Conservation (phyloP, 2,888 invertebrate species). For the Amiota communis region DNA sequence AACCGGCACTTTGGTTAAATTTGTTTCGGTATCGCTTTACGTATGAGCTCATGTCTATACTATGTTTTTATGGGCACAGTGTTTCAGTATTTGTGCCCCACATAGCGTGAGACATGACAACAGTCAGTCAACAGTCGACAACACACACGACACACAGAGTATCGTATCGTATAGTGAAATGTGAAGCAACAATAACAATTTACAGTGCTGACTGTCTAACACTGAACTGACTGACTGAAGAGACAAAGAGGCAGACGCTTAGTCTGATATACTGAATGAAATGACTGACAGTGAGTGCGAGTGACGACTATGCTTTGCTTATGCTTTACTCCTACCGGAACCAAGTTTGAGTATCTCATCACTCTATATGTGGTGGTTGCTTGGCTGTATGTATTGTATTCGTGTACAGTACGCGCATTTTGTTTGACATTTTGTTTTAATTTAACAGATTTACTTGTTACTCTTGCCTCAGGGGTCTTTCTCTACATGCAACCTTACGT, state of each 20-base stretch:
- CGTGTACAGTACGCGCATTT: conserved; percentile 31
- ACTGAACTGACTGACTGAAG: conserved; percentile 17
- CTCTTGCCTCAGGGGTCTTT: conserved; percentile 40
- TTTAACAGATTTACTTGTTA: conserved; percentile 59
- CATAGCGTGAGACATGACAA: background rate
- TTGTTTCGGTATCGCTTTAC: no score
- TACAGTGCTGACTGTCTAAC: no score
- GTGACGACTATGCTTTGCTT: background rate
- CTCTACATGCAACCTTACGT: conserved; percentile 3
- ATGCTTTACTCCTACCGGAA: conserved; percentile 17
- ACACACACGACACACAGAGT: conserved; percentile 6
- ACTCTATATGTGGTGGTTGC: conserved; percentile 30
- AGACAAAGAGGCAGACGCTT: background rate
- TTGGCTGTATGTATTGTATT: conserved; percentile 31
- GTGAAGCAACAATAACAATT: conserved; percentile 6
- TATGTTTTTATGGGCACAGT: no score
- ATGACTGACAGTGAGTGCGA: background rate
- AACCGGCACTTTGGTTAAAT: no score
- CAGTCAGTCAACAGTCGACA: conserved; percentile 7
- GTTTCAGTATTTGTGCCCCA: no score
- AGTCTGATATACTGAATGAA: conserved; percentile 13
- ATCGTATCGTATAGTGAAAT: no score
- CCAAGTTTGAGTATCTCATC: conserved; percentile 39
- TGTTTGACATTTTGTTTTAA: conserved; percentile 59
- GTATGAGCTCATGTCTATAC: no score